Conservation (phyloP, 1,140 invertebrate species). For the Acromyrmex echinatior region DNA sequence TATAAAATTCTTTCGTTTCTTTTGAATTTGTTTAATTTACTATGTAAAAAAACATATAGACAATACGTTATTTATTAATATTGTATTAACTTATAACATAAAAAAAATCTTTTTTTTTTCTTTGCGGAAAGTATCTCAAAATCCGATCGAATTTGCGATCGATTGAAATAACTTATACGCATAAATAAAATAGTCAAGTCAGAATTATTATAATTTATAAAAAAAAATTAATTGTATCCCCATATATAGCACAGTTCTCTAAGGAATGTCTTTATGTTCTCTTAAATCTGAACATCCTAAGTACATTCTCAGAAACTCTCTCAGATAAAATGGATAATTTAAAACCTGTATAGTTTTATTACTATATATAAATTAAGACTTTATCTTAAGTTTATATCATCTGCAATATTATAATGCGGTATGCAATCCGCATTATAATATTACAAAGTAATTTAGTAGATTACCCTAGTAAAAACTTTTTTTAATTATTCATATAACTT, state of each 20-base stretch:
- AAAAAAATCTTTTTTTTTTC: background rate
- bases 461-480: too few species aligned
- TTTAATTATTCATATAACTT: too few species aligned
- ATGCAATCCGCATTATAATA: background rate
- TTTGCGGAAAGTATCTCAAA: background rate
- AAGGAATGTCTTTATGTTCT: too few species aligned
- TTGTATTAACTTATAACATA: background rate
- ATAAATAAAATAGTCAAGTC: background rate
- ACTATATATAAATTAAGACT: background rate
- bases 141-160: background rate
- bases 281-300: too few species aligned
- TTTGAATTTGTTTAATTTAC: background rate
- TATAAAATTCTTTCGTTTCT: too few species aligned
- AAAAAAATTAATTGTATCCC: background rate
- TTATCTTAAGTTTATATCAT: background rate
- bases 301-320: too few species aligned
- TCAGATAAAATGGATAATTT: background rate
- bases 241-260: too few species aligned
- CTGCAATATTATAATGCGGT: background rate
- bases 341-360: background rate
- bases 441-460: too few species aligned
- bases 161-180: background rate
- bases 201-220: background rate
- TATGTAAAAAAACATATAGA: background rate
- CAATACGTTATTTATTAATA: background rate